phyloP scores from a whole-genome alignment of 2,888 invertebrate species.

The Phytoseiulus persimilis region DNA sequence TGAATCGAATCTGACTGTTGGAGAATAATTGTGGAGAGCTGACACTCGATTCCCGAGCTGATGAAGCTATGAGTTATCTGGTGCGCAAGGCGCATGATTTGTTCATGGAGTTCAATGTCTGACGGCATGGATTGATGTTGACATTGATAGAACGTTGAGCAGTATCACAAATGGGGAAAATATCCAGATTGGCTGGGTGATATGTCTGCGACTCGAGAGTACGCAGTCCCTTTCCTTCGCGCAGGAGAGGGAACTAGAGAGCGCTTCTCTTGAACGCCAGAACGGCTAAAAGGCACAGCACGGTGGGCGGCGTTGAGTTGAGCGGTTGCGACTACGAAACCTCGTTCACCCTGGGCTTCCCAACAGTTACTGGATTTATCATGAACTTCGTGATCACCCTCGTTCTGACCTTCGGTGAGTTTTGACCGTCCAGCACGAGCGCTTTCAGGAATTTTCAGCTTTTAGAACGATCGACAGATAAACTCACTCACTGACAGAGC shows the following conservation, averaged over 20 bases:
- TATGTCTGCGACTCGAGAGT: not conserved
- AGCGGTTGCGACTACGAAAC: not conserved
- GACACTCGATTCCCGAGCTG: too few species aligned
- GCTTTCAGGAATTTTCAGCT: not conserved
- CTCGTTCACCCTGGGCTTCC: not conserved
- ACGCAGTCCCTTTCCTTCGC: not conserved
- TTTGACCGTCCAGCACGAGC: not conserved
- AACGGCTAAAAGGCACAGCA: not conserved
- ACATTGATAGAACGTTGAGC: not conserved
- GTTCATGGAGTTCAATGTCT: too few species aligned
- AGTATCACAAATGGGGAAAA: not conserved
- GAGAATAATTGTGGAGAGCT: too few species aligned
- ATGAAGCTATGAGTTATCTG: too few species aligned
- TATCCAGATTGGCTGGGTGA: not conserved
- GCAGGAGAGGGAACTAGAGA: not conserved
- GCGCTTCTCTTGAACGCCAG: conserved; percentile 5
- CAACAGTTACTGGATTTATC: not conserved
- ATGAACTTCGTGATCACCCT: not conserved
- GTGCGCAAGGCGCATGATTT: too few species aligned
- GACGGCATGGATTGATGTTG: not conserved
- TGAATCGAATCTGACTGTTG: too few species aligned
- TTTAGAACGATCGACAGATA: not conserved
- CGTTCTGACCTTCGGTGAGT: not conserved
- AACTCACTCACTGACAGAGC: not conserved
- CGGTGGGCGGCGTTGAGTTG: not conserved